phyloP scores from a whole-genome alignment of 2,113 vertebrate genomes.

The Scytalopus superciliaris region DNA sequence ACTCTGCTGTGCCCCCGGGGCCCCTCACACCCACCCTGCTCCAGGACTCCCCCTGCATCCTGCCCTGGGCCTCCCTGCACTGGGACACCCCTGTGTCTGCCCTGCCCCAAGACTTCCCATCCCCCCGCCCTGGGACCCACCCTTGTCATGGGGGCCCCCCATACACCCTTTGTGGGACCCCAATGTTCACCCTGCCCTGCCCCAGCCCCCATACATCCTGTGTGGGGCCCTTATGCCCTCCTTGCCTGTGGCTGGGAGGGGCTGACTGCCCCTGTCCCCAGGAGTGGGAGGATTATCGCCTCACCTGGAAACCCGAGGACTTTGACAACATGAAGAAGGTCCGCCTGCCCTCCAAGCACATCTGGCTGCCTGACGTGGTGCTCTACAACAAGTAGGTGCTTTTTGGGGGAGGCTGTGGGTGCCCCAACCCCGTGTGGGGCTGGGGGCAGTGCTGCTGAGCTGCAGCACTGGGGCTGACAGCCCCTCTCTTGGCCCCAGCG shows the following conservation, averaged over 20 bases:
- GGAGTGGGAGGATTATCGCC: constrained; percentile 98
- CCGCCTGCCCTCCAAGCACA: constrained; percentile 94
- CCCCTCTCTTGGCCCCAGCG: constrained; percentile 63
- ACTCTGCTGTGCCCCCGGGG: fast-evolving
- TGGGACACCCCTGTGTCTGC: no score
- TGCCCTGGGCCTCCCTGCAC: not conserved
- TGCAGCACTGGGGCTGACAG: not conserved
- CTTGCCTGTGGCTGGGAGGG: fast-evolving
- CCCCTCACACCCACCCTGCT: not conserved
- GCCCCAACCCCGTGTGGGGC: not conserved
- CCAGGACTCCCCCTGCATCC: not conserved
- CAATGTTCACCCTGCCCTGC: not conserved
- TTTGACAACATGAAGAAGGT: constrained; percentile 98
- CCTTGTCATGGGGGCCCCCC: not conserved
- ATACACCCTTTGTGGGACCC: not conserved
- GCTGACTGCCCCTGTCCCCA: constrained; percentile 48
- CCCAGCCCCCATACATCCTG: no score
- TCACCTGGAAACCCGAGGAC: constrained; percentile 92
- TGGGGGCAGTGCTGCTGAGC: fast-evolving
- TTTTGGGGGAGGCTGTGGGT: fast-evolving
- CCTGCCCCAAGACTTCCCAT: no score
- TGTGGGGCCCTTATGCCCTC: not conserved
- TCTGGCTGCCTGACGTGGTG: constrained; percentile 97
- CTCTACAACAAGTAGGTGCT: constrained; percentile 96
- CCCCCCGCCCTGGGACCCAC: not conserved